A percentile compares a stretch with the other conserved stretches of the same genome.
Conservation (phyloP, 2,113 vertebrate genomes). For the Campylorhamphus procurvoides region DNA sequence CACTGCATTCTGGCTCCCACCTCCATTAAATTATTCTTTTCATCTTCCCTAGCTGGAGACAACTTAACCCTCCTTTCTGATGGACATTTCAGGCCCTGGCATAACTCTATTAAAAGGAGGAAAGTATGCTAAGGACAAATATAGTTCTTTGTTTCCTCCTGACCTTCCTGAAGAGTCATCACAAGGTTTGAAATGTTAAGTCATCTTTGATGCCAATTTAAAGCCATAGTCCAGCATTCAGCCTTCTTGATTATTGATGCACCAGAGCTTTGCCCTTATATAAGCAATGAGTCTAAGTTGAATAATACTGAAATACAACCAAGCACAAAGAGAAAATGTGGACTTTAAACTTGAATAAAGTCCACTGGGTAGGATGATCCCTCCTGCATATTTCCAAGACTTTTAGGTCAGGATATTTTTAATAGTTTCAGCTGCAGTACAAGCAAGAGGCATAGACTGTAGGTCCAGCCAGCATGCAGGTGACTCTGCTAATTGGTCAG, state of each 20-base stretch:
- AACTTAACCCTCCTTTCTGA: conserved; percentile 58
- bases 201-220: conserved; percentile 55
- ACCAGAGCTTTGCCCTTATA: conserved; percentile 30
- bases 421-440: background rate
- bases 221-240: conserved; percentile 27
- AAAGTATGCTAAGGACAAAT: conserved; percentile 48
- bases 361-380: rapidly evolving
- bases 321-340: background rate
- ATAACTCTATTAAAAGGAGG: conserved; percentile 43
- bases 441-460: background rate
- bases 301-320: background rate
- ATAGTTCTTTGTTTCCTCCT: conserved; percentile 39
- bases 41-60: conserved; percentile 62
- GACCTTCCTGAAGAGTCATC: conserved; percentile 12
- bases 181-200: conserved; percentile 5
- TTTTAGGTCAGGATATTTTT: background rate
- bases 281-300: background rate
- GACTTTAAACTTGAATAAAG: background rate
- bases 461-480: background rate
- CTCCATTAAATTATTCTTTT: conserved; percentile 70
- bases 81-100: conserved; percentile 39
- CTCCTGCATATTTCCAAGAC: background rate
- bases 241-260: background rate
- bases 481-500: background rate
- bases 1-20: conserved; percentile 50